A percentile compares a stretch with the other conserved stretches of the same genome.
Conservation (phyloP, 2,797 vertebrate genomes). For the Ptychobarbus kaznakovi region DNA sequence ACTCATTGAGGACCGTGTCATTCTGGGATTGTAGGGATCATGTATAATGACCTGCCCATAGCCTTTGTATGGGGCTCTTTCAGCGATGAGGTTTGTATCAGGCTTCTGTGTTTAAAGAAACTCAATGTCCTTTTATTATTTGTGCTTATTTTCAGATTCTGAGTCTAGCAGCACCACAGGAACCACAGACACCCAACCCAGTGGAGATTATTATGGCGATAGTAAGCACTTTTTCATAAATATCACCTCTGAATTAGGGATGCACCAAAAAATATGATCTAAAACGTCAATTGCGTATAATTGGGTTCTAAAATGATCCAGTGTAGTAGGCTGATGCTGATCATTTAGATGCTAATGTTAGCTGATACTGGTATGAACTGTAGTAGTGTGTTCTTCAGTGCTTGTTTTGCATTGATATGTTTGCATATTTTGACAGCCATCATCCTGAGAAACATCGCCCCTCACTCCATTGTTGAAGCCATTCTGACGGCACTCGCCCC, state of each 20-base stretch:
- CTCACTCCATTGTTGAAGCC: constrained; percentile 92
- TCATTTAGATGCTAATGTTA: background rate
- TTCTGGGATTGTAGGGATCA: background rate
- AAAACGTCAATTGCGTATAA: background rate
- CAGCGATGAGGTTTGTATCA: background rate
- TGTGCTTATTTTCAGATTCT: constrained; percentile 81
- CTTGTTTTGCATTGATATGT: background rate
- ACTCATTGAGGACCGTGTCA: background rate
- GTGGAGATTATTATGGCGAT: constrained; percentile 95
- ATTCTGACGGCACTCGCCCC: constrained; percentile 93
- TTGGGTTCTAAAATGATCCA: background rate
- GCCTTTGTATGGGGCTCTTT: background rate
- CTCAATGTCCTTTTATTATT: constrained; percentile 59
- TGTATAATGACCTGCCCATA: background rate
- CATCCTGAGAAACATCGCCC: constrained; percentile 96
- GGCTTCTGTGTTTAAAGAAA: constrained; percentile 24
- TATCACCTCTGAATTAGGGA: background rate
- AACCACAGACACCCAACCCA: constrained; percentile 86
- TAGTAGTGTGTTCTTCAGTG: background rate
- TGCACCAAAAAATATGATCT: background rate
- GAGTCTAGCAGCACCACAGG: constrained; percentile 83
- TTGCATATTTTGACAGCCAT: constrained; percentile 80
- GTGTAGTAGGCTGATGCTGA: background rate
- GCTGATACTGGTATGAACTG: background rate
- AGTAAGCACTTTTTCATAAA: constrained; percentile 79